A percentile compares a stretch with the other conserved stretches of the same genome.
phyloP scores from a whole-genome alignment of 2,888 invertebrate genomes.

The Maniola hyperantus region DNA sequence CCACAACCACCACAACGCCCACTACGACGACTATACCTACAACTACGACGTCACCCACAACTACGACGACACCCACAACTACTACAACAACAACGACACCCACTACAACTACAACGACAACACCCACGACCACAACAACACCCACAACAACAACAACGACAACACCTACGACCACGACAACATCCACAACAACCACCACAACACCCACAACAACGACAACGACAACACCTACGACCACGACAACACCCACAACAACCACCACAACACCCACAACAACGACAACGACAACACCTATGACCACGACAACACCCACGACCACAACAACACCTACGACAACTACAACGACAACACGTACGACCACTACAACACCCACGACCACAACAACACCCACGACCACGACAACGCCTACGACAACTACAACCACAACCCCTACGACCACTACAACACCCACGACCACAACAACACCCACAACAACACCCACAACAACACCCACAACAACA shows the following conservation, averaged over 20 bases:
- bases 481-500: neutral
- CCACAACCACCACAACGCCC: slow-evolving; percentile 30
- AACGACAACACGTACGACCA: slow-evolving; percentile 23
- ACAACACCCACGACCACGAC: slow-evolving; percentile 32
- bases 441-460: neutral
- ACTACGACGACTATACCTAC: slow-evolving; percentile 33
- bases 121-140: slow-evolving; percentile 27
- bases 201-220: slow-evolving; percentile 25
- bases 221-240: neutral
- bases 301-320: slow-evolving; percentile 32
- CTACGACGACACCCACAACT: neutral
- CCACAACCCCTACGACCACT: slow-evolving; percentile 6
- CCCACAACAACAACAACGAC: slow-evolving; percentile 30
- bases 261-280: slow-evolving; percentile 28
- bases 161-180: slow-evolving; percentile 29
- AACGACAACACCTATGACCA: neutral
- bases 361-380: slow-evolving; percentile 32
- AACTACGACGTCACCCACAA: slow-evolving; percentile 27
- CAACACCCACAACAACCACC: too few species aligned
- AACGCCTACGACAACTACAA: slow-evolving; percentile 20
- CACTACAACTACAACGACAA: slow-evolving; percentile 15
- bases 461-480: slow-evolving; percentile 20
- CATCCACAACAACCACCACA: slow-evolving; percentile 30
- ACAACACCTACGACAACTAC: slow-evolving; percentile 30
- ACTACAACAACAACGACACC: slow-evolving; percentile 18